A percentile compares a stretch with the other conserved stretches of the same genome.
phyloP scores from a whole-genome alignment of 1,140 invertebrate genomes.

The Lepeophtheirus salmonis region DNA sequence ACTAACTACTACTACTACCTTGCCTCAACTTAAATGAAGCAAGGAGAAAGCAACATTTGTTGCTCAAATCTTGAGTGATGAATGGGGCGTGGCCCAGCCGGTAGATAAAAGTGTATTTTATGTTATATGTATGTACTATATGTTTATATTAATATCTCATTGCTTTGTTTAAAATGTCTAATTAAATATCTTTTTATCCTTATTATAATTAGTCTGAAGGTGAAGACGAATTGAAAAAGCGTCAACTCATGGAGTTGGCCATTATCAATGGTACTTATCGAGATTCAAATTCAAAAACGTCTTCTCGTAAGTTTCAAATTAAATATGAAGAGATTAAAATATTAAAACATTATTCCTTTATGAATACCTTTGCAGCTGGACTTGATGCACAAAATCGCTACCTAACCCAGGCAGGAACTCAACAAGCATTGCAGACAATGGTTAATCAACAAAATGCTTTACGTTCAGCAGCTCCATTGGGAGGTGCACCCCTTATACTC shows the following conservation, averaged over 20 bases:
- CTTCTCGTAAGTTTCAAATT: slow-evolving; percentile 20
- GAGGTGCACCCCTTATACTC: slow-evolving; percentile 62
- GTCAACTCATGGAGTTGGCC: slow-evolving; percentile 97
- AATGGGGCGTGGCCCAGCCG: too few species aligned
- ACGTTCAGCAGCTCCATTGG: slow-evolving; percentile 36
- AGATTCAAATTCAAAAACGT: slow-evolving; percentile 62
- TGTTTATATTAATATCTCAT: too few species aligned
- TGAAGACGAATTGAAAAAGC: slow-evolving; percentile 97
- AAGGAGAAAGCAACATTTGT: too few species aligned
- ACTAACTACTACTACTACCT: too few species aligned
- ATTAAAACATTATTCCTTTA: not conserved
- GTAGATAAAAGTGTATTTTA: too few species aligned
- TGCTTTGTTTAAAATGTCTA: too few species aligned
- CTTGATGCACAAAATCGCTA: slow-evolving; percentile 19
- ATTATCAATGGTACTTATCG: slow-evolving; percentile 99
- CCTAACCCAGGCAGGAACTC: slow-evolving; percentile 19
- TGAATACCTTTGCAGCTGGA: slow-evolving; percentile 10
- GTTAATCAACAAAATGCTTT: slow-evolving; percentile 42
- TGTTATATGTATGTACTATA: too few species aligned
- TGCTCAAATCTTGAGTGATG: too few species aligned
- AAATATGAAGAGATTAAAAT: too few species aligned
- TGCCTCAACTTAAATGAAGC: too few species aligned
- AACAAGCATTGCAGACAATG: slow-evolving; percentile 22
- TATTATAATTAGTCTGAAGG: slow-evolving; percentile 70
- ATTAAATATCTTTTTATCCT: slow-evolving; percentile 20